Base-by-base conservation (phyloP, 2,113 vertebrate genomes). In the Psettodes erumei region DNA sequence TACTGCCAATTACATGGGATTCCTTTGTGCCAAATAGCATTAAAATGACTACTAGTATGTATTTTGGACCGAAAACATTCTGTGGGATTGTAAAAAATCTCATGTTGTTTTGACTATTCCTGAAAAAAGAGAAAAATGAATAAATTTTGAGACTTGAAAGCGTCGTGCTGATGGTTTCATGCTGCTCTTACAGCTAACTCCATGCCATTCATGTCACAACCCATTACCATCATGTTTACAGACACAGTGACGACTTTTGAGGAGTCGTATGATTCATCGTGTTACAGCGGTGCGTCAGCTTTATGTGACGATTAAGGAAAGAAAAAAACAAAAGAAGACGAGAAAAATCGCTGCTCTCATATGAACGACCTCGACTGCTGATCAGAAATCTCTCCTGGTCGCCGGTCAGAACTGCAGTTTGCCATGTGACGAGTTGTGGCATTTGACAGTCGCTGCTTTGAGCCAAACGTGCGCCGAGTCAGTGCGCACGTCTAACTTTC, bases 41-140 rank as follows among this genome's bases (percentile, higher is more conserved):
- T 77, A 9, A 79, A 82, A 81, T 72, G n/a, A 65, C 61, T 65
- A 58, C 72, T 75, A 38, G 27, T 65, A 64, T 83, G 25, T 72
- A 3, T 59, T 64, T 27, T 42, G 37, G 76, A 73, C 32, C 48
- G 51, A 51, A 79, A 63, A 51, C 19, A 47, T 42, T 64, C 4
- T 56, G 33, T 43, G 68, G 63, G 58, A 56, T 60, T 80, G 40
- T 71, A 33, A 74, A 85, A n/a, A 74, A 40, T 45, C 32, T 43
- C 61, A 54, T 60, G 25, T 43, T 65, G 60, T 67, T n/a, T 5
- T 72, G 45, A 60, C 38, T 45, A 23, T 63, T 70, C 18, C 23
- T 47, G 33, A 71, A 79, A 82, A 69, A 45, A 28, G 19, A 59
- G 13, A 16, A 9, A 71, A 71, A 68, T 42, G 32, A 51, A 21